phyloP scores from a whole-genome alignment of 1,140 invertebrate genomes.

The Penaeus indicus region DNA sequence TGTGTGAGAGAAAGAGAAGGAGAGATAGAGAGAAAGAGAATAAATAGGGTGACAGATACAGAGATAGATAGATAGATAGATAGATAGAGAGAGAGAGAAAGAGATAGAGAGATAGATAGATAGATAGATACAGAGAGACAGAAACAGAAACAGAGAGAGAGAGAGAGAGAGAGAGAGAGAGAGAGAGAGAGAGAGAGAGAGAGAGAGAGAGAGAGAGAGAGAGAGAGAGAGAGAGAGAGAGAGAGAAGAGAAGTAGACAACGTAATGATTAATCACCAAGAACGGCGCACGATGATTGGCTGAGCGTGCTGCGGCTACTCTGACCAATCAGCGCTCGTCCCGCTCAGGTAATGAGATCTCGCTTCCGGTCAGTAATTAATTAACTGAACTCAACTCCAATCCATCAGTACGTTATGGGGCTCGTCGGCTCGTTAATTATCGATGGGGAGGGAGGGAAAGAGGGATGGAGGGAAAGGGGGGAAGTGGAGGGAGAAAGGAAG shows the following conservation, averaged over 20 bases:
- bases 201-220: conserved; percentile 25
- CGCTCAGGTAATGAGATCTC: background rate
- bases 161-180: conserved; percentile 7
- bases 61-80: conserved; percentile 14
- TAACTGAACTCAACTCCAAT: no score
- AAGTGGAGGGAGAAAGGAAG: background rate
- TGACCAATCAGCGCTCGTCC: conserved; percentile 34
- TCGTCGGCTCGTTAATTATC: no score
- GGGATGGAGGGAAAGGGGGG: background rate
- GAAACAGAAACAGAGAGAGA: background rate
- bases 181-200: conserved; percentile 25
- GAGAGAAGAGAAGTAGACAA: background rate
- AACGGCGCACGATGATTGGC: no score
- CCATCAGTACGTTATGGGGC: no score
- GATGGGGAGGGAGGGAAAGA: background rate
- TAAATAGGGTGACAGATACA: background rate
- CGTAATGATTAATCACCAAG: background rate
- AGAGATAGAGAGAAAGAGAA: background rate
- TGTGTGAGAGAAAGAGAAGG: background rate
- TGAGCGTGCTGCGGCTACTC: background rate
- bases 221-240: background rate
- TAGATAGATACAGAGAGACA: background rate
- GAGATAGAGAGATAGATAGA: background rate
- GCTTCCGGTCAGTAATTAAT: no score
- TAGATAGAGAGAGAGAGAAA: background rate